phyloP scores from a whole-genome alignment of 2,113 vertebrate genomes.

The Trogon melanurus region DNA sequence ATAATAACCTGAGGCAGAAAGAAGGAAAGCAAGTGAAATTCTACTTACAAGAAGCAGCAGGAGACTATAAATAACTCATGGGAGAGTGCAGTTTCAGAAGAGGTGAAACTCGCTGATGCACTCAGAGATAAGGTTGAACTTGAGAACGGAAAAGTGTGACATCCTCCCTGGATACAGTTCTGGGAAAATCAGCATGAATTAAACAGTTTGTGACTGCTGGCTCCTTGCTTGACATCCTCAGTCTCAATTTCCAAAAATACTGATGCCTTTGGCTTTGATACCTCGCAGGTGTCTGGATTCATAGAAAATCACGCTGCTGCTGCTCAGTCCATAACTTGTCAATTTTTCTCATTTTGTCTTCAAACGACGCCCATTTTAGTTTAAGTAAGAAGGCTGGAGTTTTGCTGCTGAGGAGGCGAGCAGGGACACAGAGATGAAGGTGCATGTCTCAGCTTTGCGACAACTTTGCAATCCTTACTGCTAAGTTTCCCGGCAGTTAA shows the following conservation, averaged over 20 bases:
- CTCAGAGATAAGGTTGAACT: background rate
- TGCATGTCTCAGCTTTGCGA: background rate
- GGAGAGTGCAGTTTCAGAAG: background rate
- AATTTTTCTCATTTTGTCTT: background rate
- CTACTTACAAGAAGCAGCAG: background rate
- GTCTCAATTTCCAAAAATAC: background rate
- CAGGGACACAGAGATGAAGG: background rate
- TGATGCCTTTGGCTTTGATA: background rate
- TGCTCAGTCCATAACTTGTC: background rate
- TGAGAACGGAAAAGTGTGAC: background rate
- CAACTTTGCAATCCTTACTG: background rate
- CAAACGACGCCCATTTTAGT: background rate
- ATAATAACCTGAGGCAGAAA: background rate
- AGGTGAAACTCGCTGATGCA: conserved; percentile 3
- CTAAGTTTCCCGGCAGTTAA: background rate
- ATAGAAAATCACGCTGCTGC: background rate
- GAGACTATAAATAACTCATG: background rate
- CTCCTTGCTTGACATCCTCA: background rate
- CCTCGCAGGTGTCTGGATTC: background rate
- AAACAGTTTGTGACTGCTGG: background rate
- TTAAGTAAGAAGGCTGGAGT: background rate
- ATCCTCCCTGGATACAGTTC: background rate
- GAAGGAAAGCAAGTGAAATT: background rate
- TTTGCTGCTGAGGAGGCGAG: background rate
- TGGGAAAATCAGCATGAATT: conserved; percentile 5